Percentiles rank a stretch among this genome's conserved stretches.
Conservation (phyloP, 2,113 vertebrate species). For the Trochalopteron elliotii region DNA sequence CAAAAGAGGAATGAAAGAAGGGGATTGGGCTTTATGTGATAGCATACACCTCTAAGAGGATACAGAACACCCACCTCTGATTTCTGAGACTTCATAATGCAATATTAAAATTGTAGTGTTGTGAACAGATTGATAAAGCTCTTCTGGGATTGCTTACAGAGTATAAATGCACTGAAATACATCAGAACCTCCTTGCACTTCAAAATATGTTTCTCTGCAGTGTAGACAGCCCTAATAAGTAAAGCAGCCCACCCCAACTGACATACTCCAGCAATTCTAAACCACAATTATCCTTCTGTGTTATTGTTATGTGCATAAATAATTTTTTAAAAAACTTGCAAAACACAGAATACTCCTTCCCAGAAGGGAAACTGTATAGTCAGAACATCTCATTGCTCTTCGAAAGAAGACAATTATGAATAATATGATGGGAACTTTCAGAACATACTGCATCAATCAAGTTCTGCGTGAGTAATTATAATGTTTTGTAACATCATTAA, state of each 20-base stretch:
- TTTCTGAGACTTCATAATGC: not conserved
- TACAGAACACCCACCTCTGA: not conserved
- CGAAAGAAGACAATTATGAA: constrained; percentile 4
- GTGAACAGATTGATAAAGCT: not conserved
- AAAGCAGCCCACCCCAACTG: not conserved
- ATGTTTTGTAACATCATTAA: not conserved
- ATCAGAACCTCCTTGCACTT: not conserved
- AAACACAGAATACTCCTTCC: not conserved
- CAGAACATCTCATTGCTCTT: constrained; percentile 7
- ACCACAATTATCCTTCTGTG: not conserved
- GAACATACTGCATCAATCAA: constrained; percentile 18
- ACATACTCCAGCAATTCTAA: not conserved
- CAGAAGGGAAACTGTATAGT: not conserved
- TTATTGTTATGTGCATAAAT: not conserved
- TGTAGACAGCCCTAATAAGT: not conserved
- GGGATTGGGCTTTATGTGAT: not conserved
- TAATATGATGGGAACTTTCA: constrained; percentile 23
- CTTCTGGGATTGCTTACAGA: not conserved
- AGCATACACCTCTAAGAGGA: not conserved
- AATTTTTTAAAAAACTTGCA: not conserved
- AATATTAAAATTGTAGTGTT: not conserved
- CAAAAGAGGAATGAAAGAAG: not conserved
- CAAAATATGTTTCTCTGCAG: not conserved
- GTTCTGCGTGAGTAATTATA: constrained; percentile 13
- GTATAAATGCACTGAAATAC: not conserved